Percentiles rank a stretch among this genome's conserved stretches.
Evolutionary conservation across 1,140 invertebrate genomes (phyloP).

Genomic region (Gyrodactylus bullatarudis): DNA sequence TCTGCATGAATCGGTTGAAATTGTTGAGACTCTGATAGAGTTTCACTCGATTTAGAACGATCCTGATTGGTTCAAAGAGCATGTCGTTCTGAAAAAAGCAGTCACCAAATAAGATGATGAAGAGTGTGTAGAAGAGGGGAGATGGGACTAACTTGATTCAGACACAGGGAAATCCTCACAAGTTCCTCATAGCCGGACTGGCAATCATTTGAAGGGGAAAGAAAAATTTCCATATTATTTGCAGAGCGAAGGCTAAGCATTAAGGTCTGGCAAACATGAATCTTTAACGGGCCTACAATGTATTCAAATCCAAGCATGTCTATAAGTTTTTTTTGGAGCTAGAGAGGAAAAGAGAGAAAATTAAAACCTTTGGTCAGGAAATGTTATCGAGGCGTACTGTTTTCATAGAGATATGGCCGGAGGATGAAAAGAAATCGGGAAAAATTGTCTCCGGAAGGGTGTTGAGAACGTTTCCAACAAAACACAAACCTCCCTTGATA

Average conservation of each 20-base stretch:
- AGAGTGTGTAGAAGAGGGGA: not conserved
- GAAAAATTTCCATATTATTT: not conserved
- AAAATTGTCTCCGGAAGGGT: not conserved
- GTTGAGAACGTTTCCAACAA: not conserved
- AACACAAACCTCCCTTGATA: not conserved
- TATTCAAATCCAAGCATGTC: not conserved
- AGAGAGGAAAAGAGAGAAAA: not conserved
- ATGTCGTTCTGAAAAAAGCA: not conserved
- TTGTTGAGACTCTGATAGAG: not conserved
- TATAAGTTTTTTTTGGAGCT: not conserved
- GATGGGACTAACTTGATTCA: not conserved
- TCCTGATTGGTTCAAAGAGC: not conserved
- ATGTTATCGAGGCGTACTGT: not conserved
- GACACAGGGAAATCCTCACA: not conserved
- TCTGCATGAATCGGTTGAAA: not conserved
- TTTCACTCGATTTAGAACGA: not conserved
- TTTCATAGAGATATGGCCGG: not conserved
- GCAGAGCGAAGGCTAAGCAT: not conserved
- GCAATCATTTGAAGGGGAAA: not conserved
- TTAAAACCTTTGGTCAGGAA: not conserved
- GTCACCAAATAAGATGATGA: not conserved
- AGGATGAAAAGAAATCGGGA: not conserved
- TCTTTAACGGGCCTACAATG: not conserved
- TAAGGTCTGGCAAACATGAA: not conserved
- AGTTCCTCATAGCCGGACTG: not conserved